Conservation (phyloP, 2,888 invertebrate genomes). For the Junonia oenone region DNA sequence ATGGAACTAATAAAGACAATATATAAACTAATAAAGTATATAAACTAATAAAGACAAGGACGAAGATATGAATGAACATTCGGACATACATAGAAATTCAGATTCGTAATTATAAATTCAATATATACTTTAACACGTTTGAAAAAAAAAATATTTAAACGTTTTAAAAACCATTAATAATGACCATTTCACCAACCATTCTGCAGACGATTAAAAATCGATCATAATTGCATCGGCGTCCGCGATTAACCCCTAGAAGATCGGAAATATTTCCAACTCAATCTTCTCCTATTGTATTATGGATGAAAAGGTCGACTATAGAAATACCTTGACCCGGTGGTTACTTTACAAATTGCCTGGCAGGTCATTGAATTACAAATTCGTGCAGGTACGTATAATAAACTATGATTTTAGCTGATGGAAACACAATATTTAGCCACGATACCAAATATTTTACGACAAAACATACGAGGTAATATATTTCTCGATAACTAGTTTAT, state of each 20-base stretch:
- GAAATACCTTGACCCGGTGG: neutral
- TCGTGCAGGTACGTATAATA: slow-evolving; percentile 6
- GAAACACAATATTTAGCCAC: slow-evolving; percentile 8
- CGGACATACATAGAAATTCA: too few relatives aligned
- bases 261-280: neutral
- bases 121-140: too few relatives aligned
- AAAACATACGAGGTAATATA: neutral
- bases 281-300: neutral
- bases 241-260: neutral
- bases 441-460: neutral
- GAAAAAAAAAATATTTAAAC: too few relatives aligned
- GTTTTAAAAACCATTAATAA: too few relatives aligned
- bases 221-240: neutral
- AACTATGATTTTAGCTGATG: slow-evolving; percentile 16
- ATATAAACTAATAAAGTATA: too few relatives aligned
- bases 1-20: too few relatives aligned
- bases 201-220: too few relatives aligned
- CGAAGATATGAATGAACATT: too few relatives aligned
- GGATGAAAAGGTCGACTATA: neutral
- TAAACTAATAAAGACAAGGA: too few relatives aligned
- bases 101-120: too few relatives aligned
- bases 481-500: neutral
- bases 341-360: slow-evolving; percentile 20
- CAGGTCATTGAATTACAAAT: slow-evolving; percentile 31
- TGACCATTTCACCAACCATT: too few relatives aligned